These are phyloP conservation scores for Drosophila affinis DNA, from an alignment of 2,888 invertebrate genomes.

Conservation along the genomic window DNA sequence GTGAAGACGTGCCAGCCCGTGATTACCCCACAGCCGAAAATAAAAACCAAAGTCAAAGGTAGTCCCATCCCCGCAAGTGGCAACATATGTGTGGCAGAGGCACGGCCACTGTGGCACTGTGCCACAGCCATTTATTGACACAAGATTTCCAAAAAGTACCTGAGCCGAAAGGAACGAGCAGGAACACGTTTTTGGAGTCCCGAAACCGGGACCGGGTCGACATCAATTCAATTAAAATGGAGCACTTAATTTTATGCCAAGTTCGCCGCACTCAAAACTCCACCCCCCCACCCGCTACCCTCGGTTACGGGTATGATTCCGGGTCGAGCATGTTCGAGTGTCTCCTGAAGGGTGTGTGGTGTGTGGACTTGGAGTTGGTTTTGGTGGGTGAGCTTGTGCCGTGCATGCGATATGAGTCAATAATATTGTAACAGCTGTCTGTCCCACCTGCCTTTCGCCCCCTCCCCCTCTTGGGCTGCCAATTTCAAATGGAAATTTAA, in stretches of 20 bases:
- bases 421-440: conserved; percentile 76
- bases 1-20: conserved; percentile 36
- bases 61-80: conserved; percentile 53
- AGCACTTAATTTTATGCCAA: conserved; percentile 77
- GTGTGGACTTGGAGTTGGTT: conserved; percentile 16
- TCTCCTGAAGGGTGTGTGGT: conserved; percentile 31
- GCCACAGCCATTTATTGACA: conserved; percentile 53
- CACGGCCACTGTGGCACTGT: conserved; percentile 3
- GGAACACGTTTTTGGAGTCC: conserved; percentile 25
- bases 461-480: conserved; percentile 36
- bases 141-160: conserved; percentile 51
- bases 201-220: conserved; percentile 32
- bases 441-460: conserved; percentile 22
- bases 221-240: conserved; percentile 75
- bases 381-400: conserved; percentile 44
- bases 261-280: conserved; percentile 64
- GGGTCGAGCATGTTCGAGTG: conserved; percentile 45
- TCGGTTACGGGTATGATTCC: background rate
- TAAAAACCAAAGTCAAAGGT: conserved; percentile 41
- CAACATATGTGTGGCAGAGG: conserved; percentile 64
- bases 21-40: conserved; percentile 29
- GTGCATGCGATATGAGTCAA: conserved; percentile 75
- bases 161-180: conserved; percentile 12
- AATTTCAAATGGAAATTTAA: conserved; percentile 71
- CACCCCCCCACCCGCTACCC: conserved; percentile 23